These are phyloP conservation scores for Coilia nasus DNA, from an alignment of 2,797 vertebrate species.

Conservation along the genomic window DNA sequence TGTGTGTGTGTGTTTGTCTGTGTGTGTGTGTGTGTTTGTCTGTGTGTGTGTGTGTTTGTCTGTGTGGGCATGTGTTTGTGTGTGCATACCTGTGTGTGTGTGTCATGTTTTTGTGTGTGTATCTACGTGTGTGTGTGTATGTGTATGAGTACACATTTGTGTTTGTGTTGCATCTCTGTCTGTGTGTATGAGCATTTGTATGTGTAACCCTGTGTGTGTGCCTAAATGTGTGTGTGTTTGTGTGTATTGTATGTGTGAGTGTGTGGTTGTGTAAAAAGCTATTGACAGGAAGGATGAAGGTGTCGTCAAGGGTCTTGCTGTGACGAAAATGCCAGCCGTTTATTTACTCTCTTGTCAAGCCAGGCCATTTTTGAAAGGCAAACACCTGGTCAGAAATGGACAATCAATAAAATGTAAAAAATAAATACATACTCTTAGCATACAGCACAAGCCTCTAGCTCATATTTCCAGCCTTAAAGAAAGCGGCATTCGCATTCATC, in stretches of 20 bases:
- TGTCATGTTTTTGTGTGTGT: too few species aligned
- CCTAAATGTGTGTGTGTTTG: too few species aligned
- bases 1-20: neutral
- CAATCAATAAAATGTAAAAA: neutral
- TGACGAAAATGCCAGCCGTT: neutral
- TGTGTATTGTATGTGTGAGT: neutral
- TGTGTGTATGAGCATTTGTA: too few species aligned
- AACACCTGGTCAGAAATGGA: neutral
- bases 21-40: neutral
- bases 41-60: neutral
- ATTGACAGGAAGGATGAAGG: slow-evolving; percentile 4
- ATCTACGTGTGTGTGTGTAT: too few species aligned
- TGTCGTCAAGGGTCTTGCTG: neutral
- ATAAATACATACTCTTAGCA: neutral
- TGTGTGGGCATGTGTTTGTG: too few species aligned
- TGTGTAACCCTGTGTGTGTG: too few species aligned
- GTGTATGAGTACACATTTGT: too few species aligned
- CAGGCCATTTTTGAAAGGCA: neutral
- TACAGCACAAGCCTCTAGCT: neutral
- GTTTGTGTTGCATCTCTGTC: too few species aligned
- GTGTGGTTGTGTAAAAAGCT: neutral
- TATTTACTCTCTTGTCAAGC: neutral
- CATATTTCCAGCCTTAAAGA: neutral
- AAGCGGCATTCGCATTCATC: neutral
- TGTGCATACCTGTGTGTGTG: too few species aligned